phyloP scores from a whole-genome alignment of 2,113 vertebrate species.

The Carettochelys insculpta region DNA sequence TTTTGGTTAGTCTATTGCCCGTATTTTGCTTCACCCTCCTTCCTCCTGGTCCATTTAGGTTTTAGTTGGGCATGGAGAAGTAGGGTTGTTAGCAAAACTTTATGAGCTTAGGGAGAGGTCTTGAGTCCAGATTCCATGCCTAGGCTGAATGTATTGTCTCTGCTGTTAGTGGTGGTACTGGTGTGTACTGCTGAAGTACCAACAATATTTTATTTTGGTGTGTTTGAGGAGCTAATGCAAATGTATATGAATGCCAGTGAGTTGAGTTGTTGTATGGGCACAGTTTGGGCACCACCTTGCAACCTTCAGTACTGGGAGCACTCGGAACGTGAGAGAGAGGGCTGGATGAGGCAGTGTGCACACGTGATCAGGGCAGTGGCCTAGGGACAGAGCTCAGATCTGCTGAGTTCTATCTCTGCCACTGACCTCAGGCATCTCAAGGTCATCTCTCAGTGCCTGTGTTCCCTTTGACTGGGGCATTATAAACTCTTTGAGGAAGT shows the following conservation, averaged over 20 bases:
- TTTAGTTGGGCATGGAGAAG: background rate
- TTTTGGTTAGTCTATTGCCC: background rate
- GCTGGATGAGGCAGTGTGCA: too few relatives aligned
- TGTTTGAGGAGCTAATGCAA: background rate
- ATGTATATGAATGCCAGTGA: fast-evolving
- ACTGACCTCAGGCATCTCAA: background rate
- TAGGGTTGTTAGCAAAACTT: background rate
- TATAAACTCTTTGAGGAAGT: background rate
- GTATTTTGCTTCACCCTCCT: background rate
- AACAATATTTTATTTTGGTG: background rate
- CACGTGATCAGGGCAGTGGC: background rate
- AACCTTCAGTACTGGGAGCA: background rate
- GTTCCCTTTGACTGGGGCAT: background rate
- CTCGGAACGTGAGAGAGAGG: background rate
- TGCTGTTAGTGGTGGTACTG: background rate
- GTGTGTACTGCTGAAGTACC: background rate
- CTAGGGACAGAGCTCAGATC: background rate
- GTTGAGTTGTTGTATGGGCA: background rate
- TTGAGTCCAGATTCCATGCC: background rate
- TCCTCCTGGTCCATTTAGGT: background rate
- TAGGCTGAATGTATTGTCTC: background rate
- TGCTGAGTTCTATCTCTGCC: background rate
- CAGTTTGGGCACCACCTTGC: background rate
- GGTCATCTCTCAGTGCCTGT: background rate
- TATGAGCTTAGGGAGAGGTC: background rate